Conservation (phyloP, 2,888 invertebrate genomes). For the Drosophila mulleri region DNA sequence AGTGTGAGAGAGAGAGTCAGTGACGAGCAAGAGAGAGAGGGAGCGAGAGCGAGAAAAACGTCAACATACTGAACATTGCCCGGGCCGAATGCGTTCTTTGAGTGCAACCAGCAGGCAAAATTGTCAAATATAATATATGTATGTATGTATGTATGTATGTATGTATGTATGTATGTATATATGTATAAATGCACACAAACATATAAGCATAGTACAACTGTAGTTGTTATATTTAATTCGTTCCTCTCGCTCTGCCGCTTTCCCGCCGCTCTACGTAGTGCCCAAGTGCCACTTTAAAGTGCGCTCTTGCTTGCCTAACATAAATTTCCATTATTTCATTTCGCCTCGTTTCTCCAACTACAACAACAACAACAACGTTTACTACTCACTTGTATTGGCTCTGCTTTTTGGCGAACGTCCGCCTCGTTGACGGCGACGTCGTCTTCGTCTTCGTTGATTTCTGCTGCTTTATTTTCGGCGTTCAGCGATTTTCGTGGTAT, state of each 20-base stretch:
- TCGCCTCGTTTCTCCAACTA: slow-evolving; percentile 56
- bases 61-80: slow-evolving; percentile 21
- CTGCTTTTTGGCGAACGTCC: slow-evolving; percentile 60
- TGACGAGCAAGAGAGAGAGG: neutral
- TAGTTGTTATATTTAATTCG: slow-evolving; percentile 30
- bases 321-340: slow-evolving; percentile 76
- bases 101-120: slow-evolving; percentile 46
- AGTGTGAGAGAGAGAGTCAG: neutral
- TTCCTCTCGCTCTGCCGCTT: neutral
- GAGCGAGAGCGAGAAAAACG: slow-evolving; percentile 5
- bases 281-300: slow-evolving; percentile 52
- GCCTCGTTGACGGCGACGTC: slow-evolving; percentile 47
- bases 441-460: slow-evolving; percentile 69
- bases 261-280: slow-evolving; percentile 14
- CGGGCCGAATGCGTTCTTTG: slow-evolving; percentile 27
- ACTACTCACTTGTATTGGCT: slow-evolving; percentile 59
- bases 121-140: slow-evolving; percentile 22
- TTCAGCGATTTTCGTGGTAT: slow-evolving; percentile 75
- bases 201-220: slow-evolving; percentile 7
- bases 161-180: neutral
- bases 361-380: slow-evolving; percentile 42
- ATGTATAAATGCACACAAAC: slow-evolving; percentile 1
- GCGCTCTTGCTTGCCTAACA: slow-evolving; percentile 60
- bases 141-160: neutral
- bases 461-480: slow-evolving; percentile 73